A percentile compares a stretch with the other conserved stretches of the same genome.
These are phyloP conservation scores for Boulengeromyrus knoepffleri DNA, from an alignment of 2,113 vertebrate genomes.

Conservation along the genomic window DNA sequence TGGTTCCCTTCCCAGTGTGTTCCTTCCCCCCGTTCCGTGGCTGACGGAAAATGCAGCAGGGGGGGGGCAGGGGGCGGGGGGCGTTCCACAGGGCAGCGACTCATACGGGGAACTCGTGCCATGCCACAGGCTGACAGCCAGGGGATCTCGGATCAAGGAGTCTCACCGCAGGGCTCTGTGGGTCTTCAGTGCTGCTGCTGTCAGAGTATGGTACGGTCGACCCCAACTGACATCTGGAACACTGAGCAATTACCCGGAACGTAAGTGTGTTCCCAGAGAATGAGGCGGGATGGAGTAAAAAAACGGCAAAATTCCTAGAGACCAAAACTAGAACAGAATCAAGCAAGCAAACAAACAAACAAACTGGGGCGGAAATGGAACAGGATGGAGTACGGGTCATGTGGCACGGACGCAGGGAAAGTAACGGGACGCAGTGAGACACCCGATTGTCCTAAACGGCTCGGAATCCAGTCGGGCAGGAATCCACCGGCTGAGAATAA, in stretches of 20 bases:
- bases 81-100: neutral
- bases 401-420: constrained; percentile 66
- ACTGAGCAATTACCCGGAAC: neutral
- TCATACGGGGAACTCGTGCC: neutral
- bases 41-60: neutral
- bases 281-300: neutral
- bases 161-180: neutral
- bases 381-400: constrained; percentile 48
- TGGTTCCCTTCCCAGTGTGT: constrained; percentile 53
- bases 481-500: constrained; percentile 62
- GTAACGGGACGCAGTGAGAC: constrained; percentile 60
- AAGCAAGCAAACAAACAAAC: neutral
- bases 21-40: neutral
- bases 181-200: neutral
- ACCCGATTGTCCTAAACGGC: constrained; percentile 61
- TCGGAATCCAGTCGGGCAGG: constrained; percentile 53
- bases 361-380: neutral
- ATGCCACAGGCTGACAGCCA: neutral
- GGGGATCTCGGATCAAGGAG: neutral
- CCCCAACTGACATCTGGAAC: neutral
- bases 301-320: constrained; percentile 19
- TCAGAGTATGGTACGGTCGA: neutral
- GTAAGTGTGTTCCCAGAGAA: neutral
- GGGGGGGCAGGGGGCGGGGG: too few relatives aligned
- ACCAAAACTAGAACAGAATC: neutral